Evolutionary conservation across 2,797 vertebrate species (phyloP).

Genomic region (Nannoperca obscura): DNA sequence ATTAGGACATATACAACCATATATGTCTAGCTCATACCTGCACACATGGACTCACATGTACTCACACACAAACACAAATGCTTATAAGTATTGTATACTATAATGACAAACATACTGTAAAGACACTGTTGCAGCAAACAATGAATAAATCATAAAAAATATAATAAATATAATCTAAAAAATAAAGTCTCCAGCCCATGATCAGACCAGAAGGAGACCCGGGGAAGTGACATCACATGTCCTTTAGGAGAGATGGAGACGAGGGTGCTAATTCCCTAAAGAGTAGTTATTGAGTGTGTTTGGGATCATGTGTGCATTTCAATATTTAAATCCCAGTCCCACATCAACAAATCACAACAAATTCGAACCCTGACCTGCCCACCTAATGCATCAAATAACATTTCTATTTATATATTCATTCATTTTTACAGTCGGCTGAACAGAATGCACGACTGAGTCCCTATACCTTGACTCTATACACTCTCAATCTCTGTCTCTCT

Average conservation of each 20-base stretch:
- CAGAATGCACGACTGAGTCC: constrained; percentile 46
- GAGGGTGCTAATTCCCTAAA: neutral
- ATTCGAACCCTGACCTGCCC: constrained; percentile 46
- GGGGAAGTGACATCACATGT: constrained; percentile 11
- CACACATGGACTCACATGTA: neutral
- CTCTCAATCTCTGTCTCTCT: constrained; percentile 43
- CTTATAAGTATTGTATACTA: neutral
- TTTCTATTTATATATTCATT: constrained; percentile 68
- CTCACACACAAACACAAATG: neutral
- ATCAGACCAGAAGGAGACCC: constrained; percentile 6
- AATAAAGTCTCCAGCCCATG: neutral
- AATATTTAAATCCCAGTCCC: constrained; percentile 44
- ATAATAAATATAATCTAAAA: neutral
- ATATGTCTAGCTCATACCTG: neutral
- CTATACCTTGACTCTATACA: constrained; percentile 47
- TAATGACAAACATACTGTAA: neutral
- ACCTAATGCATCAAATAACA: constrained; percentile 48
- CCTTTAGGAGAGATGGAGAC: neutral
- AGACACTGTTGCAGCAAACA: neutral
- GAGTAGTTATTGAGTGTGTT: neutral
- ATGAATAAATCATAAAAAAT: too few species aligned
- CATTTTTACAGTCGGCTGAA: constrained; percentile 58
- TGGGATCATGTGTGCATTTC: constrained; percentile 22
- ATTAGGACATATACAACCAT: neutral
- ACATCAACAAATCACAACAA: constrained; percentile 41